Conservation (phyloP, 2,113 vertebrate genomes). For the Anguilla rostrata region DNA sequence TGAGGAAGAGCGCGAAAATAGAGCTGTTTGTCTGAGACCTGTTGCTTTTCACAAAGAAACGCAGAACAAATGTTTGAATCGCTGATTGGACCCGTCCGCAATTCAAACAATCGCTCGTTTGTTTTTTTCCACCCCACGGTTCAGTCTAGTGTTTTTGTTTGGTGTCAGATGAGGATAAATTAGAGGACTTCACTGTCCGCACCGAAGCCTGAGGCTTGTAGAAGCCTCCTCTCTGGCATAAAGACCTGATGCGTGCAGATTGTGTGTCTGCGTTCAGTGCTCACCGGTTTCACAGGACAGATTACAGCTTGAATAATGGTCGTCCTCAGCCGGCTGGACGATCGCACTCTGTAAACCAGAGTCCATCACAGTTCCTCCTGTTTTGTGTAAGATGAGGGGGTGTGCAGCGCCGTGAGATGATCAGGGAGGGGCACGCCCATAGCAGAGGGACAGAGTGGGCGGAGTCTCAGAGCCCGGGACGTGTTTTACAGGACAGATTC, state of each 20-base stretch:
- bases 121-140: neutral
- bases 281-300: no score
- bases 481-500: no score
- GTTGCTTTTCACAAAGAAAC: neutral
- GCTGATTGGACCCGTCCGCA: no score
- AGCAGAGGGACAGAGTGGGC: no score
- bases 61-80: no score
- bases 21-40: neutral
- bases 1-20: no score
- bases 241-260: neutral
- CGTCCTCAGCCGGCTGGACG: neutral
- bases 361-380: neutral
- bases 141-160: neutral
- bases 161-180: neutral
- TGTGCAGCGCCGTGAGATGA: neutral
- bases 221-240: neutral
- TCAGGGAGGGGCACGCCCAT: no score
- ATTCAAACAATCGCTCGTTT: no score
- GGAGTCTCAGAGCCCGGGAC: no score
- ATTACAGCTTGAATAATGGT: neutral
- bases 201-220: neutral
- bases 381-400: neutral
- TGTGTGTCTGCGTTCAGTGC: no score
- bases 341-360: neutral
- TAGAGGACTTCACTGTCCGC: neutral